Evolutionary conservation across 2,797 vertebrate species (phyloP), one percentile per base, ranked within the genome.

Genomic region (Monodelphis domestica): DNA sequence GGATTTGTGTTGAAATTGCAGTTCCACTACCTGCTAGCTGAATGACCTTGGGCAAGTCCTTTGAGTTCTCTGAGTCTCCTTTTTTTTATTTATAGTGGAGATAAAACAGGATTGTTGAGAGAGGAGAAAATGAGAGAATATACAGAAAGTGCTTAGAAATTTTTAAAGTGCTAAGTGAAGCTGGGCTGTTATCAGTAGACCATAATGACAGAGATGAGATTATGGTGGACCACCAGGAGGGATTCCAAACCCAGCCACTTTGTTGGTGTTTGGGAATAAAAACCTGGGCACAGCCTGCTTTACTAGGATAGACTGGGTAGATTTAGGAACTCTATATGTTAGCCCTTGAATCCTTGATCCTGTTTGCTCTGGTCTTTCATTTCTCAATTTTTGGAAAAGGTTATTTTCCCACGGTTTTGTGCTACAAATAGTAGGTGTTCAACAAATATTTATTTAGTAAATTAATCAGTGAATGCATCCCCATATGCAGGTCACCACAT

Each of bases 271-370:
- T 0, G 55, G 21, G 30, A 91, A 33, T 28, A 57, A 90, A 93
- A 91, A 90, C 1, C 28, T 84, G 91, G 45, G 12, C n/a, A 92
- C 55, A 33, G 29, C 54, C 51, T 51, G 21, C 5, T 54, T 90
- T 26, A 91, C 14, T 30, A 10, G 29, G 28, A 12, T 59, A 38
- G 38, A 87, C 7, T 87, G 54, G 88, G 33, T 92, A 95, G 63
- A 54, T 17, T 91, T 29, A 53, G 17, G 11, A 70, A 7, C 28
- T 89, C 91, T 89, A 12, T 84, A 15, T 94, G 92, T 94, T 90
- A 95, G 89, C 38, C 51, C 70, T 30, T 95, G 93, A 90, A 26
- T 56, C 92, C 38, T 89, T 59, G 29, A 30, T 92, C 94, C 26
- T 54, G 9, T 21, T 63, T 95, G 57, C 54, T 92, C 50, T 54